Evolutionary conservation across 2,113 vertebrate genomes (phyloP), one percentile per base, ranked within the genome.

Genomic region (Ciconia maguari): DNA sequence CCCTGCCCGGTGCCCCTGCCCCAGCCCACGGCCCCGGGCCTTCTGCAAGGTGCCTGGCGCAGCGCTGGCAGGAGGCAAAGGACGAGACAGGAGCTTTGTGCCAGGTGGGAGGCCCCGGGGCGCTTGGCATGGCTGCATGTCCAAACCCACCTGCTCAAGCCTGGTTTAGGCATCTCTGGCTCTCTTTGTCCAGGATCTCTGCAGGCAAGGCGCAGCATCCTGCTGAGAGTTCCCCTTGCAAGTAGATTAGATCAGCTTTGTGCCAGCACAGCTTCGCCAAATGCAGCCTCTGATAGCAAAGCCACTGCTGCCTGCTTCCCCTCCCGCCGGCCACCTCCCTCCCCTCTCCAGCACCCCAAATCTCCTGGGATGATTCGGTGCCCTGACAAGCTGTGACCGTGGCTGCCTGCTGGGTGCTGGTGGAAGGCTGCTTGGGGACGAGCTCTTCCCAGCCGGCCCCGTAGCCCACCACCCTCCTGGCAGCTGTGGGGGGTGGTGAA

Each of bases 381-480:
- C n/a, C 58, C 62, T 61, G 79, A 11, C 10, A 17, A 60, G 20
- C 15, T 34, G 7, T 3, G 5, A 3, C 36, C 25, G 46, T 3
- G 6, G 13, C 54, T 91, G 64, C 8, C 16, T 42, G 19, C 49
- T 48, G 54, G 27, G 44, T 6, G 3, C 24, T 24, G 48, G 54
- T 11, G 16, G 29, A 46, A 62, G 26, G 38, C 58, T 89, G 64
- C 26, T 1, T 4, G 27, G 52, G 13, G 38, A 71, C 0, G 4
- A 42, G 34, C n/a, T 58, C 61, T 49, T 42, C 64, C 65, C 60
- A 18, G 25, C 22, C 3, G 4, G 7, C 8, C 62, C 26, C 4
- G 1, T 7, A 42, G 42, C 62, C 51, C 41, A 24, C 0, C 0
- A 29, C 30, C 19, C 38, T 79, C 26, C 30, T 27, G 60, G 32